Conservation (phyloP, 1,140 invertebrate species). For the Proales similis region DNA sequence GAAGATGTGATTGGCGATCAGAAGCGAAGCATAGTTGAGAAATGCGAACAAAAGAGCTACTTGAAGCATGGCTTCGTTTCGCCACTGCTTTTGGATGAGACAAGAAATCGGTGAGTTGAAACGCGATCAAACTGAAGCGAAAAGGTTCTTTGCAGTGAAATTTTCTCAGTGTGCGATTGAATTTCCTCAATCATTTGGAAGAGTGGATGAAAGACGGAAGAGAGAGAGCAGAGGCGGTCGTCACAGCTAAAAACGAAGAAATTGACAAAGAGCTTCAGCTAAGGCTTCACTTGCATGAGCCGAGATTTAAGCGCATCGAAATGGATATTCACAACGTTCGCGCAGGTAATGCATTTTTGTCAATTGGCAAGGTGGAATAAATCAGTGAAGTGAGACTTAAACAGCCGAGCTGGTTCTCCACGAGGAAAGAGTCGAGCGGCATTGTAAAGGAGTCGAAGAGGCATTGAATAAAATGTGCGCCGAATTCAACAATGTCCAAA, state of each 20-base stretch:
- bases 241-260: conserved; percentile 50
- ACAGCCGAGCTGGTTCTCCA: conserved; percentile 52
- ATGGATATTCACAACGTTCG: conserved; percentile 52
- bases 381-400: conserved; percentile 37
- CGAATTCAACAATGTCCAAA: conserved; percentile 40
- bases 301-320: conserved; percentile 46
- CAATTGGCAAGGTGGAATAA: not conserved
- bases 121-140: conserved; percentile 41
- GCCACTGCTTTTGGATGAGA: conserved; percentile 39
- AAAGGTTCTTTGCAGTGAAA: not conserved
- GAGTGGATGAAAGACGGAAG: conserved; percentile 47
- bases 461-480: conserved; percentile 44
- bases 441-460: conserved; percentile 49
- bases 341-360: conserved; percentile 43
- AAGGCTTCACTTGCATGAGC: conserved; percentile 50
- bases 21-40: conserved; percentile 11
- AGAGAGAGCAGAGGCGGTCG: conserved; percentile 46
- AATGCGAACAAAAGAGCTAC: conserved; percentile 7
- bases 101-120: conserved; percentile 14
- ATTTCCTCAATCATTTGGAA: conserved; percentile 51
- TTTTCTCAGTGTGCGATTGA: conserved; percentile 45
- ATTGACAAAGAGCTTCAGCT: conserved; percentile 51
- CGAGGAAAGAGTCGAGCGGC: conserved; percentile 47
- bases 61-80: conserved; percentile 41
- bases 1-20: conserved; percentile 10